Percentiles rank a stretch among this genome's conserved stretches.
Evolutionary conservation across 2,113 vertebrate species (phyloP).

Genomic region (Arothron firmamentum): DNA sequence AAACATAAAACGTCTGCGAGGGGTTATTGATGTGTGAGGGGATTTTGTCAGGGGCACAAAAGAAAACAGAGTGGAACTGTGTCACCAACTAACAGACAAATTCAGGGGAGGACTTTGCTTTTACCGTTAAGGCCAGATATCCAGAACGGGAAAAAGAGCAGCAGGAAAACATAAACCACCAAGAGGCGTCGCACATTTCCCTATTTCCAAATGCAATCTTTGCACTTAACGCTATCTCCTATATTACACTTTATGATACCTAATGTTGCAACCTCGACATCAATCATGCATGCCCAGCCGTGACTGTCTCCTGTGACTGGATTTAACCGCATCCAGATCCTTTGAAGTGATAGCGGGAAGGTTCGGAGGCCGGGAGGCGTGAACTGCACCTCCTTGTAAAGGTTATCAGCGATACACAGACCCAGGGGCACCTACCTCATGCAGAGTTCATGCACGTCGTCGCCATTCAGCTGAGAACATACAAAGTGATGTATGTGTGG

Average conservation of each 20-base stretch:
- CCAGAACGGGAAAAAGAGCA: conserved; percentile 37
- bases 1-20: conserved; percentile 53
- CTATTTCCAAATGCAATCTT: conserved; percentile 57
- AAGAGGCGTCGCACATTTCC: conserved; percentile 47
- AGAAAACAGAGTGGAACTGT: conserved; percentile 7
- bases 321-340: conserved; percentile 70
- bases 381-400: conserved; percentile 71
- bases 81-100: conserved; percentile 40
- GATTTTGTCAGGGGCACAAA: conserved; percentile 5
- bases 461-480: conserved; percentile 54
- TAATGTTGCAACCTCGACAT: conserved; percentile 68
- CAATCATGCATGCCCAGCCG: conserved; percentile 67
- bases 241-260: conserved; percentile 69
- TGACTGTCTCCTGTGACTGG: conserved; percentile 55
- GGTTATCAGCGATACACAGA: conserved; percentile 75
- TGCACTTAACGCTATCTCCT: conserved; percentile 54
- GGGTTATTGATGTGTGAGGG: conserved; percentile 19
- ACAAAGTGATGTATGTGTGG: conserved; percentile 62
- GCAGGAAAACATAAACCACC: conserved; percentile 45
- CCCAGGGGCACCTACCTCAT: conserved; percentile 64
- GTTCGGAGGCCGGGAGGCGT: conserved; percentile 62
- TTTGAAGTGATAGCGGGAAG: conserved; percentile 65
- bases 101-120: conserved; percentile 32
- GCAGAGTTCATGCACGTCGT: conserved; percentile 43
- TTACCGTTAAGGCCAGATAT: conserved; percentile 39